These are phyloP conservation scores for Drosophila birchii DNA, from an alignment of 2,888 invertebrate species.

Conservation along the genomic window DNA sequence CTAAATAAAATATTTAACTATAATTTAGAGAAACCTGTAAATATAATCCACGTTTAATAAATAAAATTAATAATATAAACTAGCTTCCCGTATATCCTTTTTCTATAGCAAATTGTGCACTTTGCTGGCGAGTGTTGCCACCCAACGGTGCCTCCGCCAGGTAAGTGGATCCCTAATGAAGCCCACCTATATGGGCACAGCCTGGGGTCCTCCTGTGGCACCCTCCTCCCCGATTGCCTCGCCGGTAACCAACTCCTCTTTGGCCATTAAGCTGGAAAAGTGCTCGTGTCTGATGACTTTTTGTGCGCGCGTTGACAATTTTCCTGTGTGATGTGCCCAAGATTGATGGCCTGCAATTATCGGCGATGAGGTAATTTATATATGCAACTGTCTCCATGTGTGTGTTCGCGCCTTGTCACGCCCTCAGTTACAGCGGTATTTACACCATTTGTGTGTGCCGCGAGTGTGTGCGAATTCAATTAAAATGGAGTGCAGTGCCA, in stretches of 20 bases:
- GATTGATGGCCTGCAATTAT: constrained; percentile 79
- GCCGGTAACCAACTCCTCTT: constrained; percentile 32
- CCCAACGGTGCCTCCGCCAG: constrained; percentile 1
- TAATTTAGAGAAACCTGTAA: too few species aligned
- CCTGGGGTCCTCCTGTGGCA: not conserved
- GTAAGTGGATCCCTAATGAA: constrained; percentile 41
- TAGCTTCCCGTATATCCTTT: too few species aligned
- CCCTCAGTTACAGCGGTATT: constrained; percentile 6
- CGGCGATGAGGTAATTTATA: constrained; percentile 78
- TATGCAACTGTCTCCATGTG: constrained; percentile 52
- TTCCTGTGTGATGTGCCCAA: constrained; percentile 76
- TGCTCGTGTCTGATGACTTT: constrained; percentile 67
- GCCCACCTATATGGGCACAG: constrained; percentile 44
- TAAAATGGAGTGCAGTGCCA: constrained; percentile 76
- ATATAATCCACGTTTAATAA: not conserved
- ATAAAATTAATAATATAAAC: too few species aligned
- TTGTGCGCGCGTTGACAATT: constrained; percentile 74
- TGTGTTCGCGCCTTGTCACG: constrained; percentile 42
- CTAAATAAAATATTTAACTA: rapidly evolving
- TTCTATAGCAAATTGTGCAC: not conserved
- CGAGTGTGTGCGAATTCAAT: constrained; percentile 63
- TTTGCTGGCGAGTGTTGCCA: constrained; percentile 12
- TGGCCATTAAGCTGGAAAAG: constrained; percentile 50
- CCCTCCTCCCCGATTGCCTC: not conserved
- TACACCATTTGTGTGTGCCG: constrained; percentile 7